phyloP scores from a whole-genome alignment of 2,797 vertebrate species.

The Aldrovandia affinis region DNA sequence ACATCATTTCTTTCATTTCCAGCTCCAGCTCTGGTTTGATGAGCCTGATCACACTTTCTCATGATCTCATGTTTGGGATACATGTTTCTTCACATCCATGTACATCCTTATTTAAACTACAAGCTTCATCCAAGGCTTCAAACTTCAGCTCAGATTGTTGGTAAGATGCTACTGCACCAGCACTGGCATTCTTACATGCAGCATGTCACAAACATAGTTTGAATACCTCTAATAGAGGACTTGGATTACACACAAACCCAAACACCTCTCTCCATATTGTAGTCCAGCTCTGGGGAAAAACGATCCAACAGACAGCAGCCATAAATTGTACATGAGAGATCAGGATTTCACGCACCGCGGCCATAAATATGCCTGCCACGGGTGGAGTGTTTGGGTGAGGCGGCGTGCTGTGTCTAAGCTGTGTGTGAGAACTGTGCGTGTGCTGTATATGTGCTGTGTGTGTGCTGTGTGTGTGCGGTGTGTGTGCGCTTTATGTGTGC shows the following conservation, averaged over 20 bases:
- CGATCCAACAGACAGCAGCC: slow-evolving; percentile 16
- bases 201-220: neutral
- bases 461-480: neutral
- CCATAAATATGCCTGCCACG: slow-evolving; percentile 9
- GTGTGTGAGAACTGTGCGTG: neutral
- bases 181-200: neutral
- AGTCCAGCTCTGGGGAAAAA: neutral
- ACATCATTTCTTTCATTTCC: no score
- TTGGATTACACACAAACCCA: slow-evolving; percentile 14
- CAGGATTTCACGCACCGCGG: slow-evolving; percentile 5
- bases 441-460: neutral
- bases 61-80: no score
- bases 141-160: neutral
- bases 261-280: neutral
- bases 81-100: no score
- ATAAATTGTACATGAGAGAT: slow-evolving; percentile 17
- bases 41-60: no score
- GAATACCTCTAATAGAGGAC: slow-evolving; percentile 2
- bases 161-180: neutral
- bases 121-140: neutral
- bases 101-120: no score
- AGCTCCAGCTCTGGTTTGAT: no score
- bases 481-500: neutral
- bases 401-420: neutral
- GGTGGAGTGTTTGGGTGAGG: neutral